phyloP scores from a whole-genome alignment of 2,797 vertebrate genomes.

The Allobates femoralis region DNA sequence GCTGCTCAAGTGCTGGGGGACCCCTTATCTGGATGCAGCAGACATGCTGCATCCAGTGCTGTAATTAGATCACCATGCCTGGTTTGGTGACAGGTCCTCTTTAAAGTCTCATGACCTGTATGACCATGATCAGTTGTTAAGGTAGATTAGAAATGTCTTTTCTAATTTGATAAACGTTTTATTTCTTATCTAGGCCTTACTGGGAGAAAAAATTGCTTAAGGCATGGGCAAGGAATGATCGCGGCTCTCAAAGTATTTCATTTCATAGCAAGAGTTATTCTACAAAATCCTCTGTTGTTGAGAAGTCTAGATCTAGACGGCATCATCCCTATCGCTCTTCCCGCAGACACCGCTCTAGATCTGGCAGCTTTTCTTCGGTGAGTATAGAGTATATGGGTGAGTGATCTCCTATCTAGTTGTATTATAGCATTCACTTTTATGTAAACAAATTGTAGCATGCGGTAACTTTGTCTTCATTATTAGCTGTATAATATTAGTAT shows the following conservation, averaged over 20 bases:
- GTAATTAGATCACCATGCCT: no score
- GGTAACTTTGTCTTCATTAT: background rate
- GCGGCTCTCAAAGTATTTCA: constrained; percentile 71
- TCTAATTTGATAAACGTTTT: background rate
- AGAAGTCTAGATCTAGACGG: constrained; percentile 72
- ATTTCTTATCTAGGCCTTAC: constrained; percentile 70
- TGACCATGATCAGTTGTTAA: no score
- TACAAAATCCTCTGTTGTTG: constrained; percentile 68
- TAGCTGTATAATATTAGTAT: background rate
- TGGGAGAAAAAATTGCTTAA: constrained; percentile 72
- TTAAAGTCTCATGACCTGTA: no score
- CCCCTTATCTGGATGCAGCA: no score
- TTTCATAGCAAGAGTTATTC: constrained; percentile 75
- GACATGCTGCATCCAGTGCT: no score
- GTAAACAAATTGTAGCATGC: background rate
- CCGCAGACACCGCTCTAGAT: constrained; percentile 78
- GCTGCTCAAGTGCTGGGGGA: no score
- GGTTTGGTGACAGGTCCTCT: no score
- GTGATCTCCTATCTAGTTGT: constrained; percentile 67
- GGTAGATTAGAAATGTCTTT: no score
- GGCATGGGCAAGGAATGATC: constrained; percentile 69
- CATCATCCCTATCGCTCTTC: constrained; percentile 71
- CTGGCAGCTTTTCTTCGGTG: constrained; percentile 83
- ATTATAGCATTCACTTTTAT: background rate
- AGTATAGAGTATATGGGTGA: constrained; percentile 78